A percentile compares a stretch with the other conserved stretches of the same genome.
Evolutionary conservation across 2,113 vertebrate genomes (phyloP).

Genomic region (Toxostoma redivivum): DNA sequence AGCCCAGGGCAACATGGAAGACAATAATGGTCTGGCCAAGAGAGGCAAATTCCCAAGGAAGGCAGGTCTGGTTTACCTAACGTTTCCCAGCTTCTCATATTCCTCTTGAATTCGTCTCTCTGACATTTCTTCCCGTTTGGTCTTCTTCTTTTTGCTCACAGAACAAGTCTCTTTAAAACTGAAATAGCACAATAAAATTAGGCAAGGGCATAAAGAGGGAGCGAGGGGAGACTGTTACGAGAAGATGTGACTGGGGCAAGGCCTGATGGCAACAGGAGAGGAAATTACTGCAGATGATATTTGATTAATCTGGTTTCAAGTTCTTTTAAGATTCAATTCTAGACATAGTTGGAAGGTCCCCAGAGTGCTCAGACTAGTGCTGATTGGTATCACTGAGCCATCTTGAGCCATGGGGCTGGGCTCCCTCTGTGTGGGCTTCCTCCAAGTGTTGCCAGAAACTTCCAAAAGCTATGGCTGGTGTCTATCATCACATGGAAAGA

Average conservation of each 20-base stretch:
- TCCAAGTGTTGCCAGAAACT: neutral
- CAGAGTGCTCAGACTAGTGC: neutral
- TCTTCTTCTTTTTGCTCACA: constrained; percentile 95
- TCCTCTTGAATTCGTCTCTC: constrained; percentile 94
- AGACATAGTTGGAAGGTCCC: neutral
- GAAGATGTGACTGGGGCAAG: neutral
- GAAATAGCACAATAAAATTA: neutral
- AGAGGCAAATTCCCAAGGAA: neutral
- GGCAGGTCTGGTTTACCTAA: constrained; percentile 76
- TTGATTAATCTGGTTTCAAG: neutral
- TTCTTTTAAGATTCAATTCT: neutral
- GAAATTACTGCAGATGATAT: neutral
- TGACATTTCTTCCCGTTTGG: constrained; percentile 88
- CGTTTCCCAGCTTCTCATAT: constrained; percentile 88
- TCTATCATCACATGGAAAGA: neutral
- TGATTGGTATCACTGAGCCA: neutral
- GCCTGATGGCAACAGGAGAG: neutral
- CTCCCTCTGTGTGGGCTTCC: neutral
- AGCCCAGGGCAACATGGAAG: neutral
- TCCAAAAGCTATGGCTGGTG: neutral
- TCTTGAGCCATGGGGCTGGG: neutral
- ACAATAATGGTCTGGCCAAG: neutral
- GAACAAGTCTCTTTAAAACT: constrained; percentile 98
- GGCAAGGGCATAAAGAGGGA: no score
- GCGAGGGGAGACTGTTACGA: rapidly evolving